Conservation (phyloP, 2,113 vertebrate genomes). For the Cygnus buccinator region DNA sequence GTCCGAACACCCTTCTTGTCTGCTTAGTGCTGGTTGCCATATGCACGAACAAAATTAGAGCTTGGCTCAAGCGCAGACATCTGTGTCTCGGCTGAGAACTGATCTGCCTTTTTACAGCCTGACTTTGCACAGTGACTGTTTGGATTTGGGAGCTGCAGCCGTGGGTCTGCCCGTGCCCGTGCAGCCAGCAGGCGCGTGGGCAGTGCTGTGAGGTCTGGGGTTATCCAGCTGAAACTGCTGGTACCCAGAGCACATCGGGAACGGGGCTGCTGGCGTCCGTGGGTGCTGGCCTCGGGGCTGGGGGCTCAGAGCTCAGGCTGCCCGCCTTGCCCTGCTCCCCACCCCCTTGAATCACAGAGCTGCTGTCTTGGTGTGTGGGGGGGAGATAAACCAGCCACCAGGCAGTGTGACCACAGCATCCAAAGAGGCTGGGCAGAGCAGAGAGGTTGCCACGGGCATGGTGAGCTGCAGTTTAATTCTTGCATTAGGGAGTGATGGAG, state of each 20-base stretch:
- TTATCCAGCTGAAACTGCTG: fast-evolving
- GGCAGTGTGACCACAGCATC: background rate
- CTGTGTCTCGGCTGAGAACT: background rate
- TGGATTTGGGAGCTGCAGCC: fast-evolving
- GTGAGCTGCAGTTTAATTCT: background rate
- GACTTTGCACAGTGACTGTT: fast-evolving
- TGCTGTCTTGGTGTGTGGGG: background rate
- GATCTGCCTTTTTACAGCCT: background rate
- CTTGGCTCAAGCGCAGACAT: background rate
- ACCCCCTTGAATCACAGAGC: background rate
- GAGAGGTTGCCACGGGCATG: fast-evolving
- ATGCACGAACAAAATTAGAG: background rate
- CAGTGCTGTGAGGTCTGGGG: fast-evolving
- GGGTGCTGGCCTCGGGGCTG: too few relatives aligned
- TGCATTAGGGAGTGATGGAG: fast-evolving
- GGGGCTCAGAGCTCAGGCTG: too few relatives aligned
- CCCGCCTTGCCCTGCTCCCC: background rate
- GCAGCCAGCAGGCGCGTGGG: background rate
- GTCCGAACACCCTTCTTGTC: background rate
- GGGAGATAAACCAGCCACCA: background rate
- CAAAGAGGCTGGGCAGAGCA: background rate
- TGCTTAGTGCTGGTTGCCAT: background rate
- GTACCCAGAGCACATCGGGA: too few relatives aligned
- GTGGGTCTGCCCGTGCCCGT: background rate
- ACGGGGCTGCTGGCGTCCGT: too few relatives aligned